A percentile compares a stretch with the other conserved stretches of the same genome.
Evolutionary conservation across 2,113 vertebrate species (phyloP).

Genomic region (Ciconia maguari): DNA sequence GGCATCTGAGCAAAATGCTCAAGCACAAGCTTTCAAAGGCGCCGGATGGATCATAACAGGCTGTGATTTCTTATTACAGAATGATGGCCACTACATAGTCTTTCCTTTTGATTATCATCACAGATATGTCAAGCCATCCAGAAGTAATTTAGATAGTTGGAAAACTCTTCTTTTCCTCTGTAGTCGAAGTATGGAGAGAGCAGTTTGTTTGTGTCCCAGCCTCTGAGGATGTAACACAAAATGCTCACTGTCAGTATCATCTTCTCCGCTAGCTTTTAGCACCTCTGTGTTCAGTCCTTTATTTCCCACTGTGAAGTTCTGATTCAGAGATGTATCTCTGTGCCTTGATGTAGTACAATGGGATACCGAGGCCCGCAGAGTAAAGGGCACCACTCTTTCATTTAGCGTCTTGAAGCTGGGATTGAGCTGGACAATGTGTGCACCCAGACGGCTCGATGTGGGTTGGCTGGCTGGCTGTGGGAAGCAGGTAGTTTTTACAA

Average conservation of each 20-base stretch:
- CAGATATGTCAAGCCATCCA: neutral
- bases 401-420: neutral
- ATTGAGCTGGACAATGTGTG: neutral
- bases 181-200: neutral
- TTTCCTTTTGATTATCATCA: constrained; percentile 23
- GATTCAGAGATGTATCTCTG: neutral
- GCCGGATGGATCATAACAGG: neutral
- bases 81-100: neutral
- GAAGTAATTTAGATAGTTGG: neutral
- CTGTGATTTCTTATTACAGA: neutral
- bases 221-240: neutral
- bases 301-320: neutral
- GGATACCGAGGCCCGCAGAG: neutral
- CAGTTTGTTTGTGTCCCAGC: neutral
- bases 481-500: neutral
- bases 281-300: neutral
- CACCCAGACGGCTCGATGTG: neutral
- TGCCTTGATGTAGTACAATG: neutral
- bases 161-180: neutral
- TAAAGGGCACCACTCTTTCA: neutral
- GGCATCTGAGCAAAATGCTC: neutral
- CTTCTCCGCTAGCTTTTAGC: neutral
- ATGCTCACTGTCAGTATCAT: neutral
- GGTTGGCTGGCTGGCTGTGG: neutral
- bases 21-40: neutral